These are phyloP conservation scores for Hiodon tergisus DNA, from an alignment of 2,113 vertebrate genomes.

Conservation along the genomic window DNA sequence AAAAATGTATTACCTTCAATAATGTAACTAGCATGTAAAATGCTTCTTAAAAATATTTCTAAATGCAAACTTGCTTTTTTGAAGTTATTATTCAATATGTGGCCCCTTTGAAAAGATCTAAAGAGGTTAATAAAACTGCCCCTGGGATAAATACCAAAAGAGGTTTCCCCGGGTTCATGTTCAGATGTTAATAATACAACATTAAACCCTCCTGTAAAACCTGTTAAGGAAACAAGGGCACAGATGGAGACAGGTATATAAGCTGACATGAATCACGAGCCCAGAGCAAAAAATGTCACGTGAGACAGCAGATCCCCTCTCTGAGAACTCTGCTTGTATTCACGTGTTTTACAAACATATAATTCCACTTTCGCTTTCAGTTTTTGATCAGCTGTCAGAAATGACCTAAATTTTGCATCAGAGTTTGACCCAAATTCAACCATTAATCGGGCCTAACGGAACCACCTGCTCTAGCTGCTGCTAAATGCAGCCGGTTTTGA, in stretches of 20 bases:
- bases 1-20: too few species aligned
- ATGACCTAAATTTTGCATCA: constrained; percentile 64
- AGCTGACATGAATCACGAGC: constrained; percentile 21
- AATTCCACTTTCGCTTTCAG: constrained; percentile 58
- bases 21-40: too few species aligned
- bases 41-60: too few species aligned
- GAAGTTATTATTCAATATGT: too few species aligned
- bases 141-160: constrained; percentile 43
- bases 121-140: constrained; percentile 25
- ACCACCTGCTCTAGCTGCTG: constrained; percentile 43
- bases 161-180: constrained; percentile 37
- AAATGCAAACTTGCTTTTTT: too few species aligned
- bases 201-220: constrained; percentile 52
- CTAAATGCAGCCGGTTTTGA: constrained; percentile 14
- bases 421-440: constrained; percentile 66
- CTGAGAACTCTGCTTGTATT: constrained; percentile 35
- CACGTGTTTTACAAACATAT: constrained; percentile 61
- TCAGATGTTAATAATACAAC: constrained; percentile 58
- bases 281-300: constrained; percentile 47
- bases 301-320: constrained; percentile 37
- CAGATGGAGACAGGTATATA: constrained; percentile 42
- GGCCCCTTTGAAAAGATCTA: too few species aligned
- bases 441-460: constrained; percentile 63
- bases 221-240: constrained; percentile 46
- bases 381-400: constrained; percentile 70